Evolutionary conservation across 2,888 invertebrate species (phyloP), one percentile per base, ranked within the genome.

Genomic region (Dendrolimus pini): DNA sequence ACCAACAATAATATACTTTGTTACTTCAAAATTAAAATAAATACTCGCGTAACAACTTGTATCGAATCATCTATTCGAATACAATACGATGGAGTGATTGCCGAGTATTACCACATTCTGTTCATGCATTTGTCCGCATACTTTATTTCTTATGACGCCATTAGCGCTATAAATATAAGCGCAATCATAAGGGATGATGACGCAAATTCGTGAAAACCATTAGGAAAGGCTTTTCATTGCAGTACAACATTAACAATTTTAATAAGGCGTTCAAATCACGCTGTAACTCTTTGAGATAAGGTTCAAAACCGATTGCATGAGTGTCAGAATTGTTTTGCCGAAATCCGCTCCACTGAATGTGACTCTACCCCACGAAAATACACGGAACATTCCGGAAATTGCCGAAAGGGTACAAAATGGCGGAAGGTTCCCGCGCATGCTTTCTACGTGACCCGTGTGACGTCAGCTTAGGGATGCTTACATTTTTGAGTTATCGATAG

Each of bases 361-460:
- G 70, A 69, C 70, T 69, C 67, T 58, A 62, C 61, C 42, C 55
- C 60, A 63, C 77, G 78, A 76, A 68, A 68, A 58, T 65, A 57
- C 47, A 64, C 79, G 78, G 76, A 56, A 54, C 56, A 57, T 53
- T 58, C 60, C 79, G 81, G 72, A 64, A 60, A 63, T 57, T 7
- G 30, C 67, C 79, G 80, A 81, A 63, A 47, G 65, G 63, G 71
- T 68, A 69, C 71, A 81, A 81, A 73, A 83, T 82, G 83, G 84
- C 74, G 72, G 70, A 62, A 55, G 41, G 58, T 72, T 80, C 68
- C 74, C 80, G 85, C 88, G 88, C 87, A 87, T 85, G 88, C 78
- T 68, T 69, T 67, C 62, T 47, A 12, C 47, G 6, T 6, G 47
- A 47, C 69, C 68, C 69, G 75, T 72, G 68, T 84, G 84, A 85